These are phyloP conservation scores for chimpanzee (Pan troglodytes) DNA, from an alignment of 2,113 vertebrate genomes.

Conservation along the genomic window NHGRI_mPanTro3-v2.1_pri NC_072410.2:17303001-17303500, in stretches of 20 bases:
- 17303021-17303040: neutral
- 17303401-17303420: neutral
- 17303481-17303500: neutral
- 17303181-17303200: neutral
- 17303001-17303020: neutral
- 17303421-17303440: neutral
- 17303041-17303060: neutral
- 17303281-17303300: neutral
- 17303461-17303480: neutral
- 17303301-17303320: neutral
- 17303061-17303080: neutral
- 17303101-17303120: neutral
- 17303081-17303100: neutral
- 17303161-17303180: neutral
- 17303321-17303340: neutral
- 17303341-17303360: neutral
- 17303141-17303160: neutral
- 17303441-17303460: neutral
- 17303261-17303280: neutral
- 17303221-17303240: neutral
- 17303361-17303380: neutral
- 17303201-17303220: neutral
- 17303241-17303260: neutral
- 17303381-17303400: neutral
- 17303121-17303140: neutral